A percentile compares a stretch with the other conserved stretches of the same genome.
phyloP scores from a whole-genome alignment of 2,888 invertebrate genomes.

The Acleris sparsana region DNA sequence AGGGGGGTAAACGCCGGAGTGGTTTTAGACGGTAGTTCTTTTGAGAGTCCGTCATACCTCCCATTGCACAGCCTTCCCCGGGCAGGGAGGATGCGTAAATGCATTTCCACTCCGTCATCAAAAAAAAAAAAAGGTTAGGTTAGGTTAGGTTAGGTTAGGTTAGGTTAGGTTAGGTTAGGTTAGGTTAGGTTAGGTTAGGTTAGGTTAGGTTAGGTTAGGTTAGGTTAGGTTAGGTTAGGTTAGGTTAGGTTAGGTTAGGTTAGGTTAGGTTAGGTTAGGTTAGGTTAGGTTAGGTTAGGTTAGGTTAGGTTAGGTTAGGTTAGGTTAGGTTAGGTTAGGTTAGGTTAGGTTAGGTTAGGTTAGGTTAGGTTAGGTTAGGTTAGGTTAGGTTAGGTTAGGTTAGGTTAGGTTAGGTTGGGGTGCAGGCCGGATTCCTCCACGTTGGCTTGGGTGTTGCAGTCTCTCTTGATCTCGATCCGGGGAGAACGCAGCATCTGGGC shows the following conservation, averaged over 20 bases:
- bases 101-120: no score
- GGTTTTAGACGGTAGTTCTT: no score
- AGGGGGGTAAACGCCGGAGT: no score
- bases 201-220: slow-evolving; percentile 10
- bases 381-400: slow-evolving; percentile 38
- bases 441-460: no score
- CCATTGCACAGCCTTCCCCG: no score
- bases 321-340: slow-evolving; percentile 37
- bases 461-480: no score
- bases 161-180: slow-evolving; percentile 10
- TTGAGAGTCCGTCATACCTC: no score
- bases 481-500: no score
- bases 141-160: slow-evolving; percentile 10
- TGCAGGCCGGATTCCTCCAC: no score
- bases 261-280: slow-evolving; percentile 20
- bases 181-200: slow-evolving; percentile 10
- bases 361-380: slow-evolving; percentile 39
- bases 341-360: slow-evolving; percentile 36
- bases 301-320: slow-evolving; percentile 37
- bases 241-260: slow-evolving; percentile 10
- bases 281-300: slow-evolving; percentile 40
- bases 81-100: no score
- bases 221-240: slow-evolving; percentile 10
- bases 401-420: slow-evolving; percentile 39
- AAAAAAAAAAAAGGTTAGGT: no score